phyloP scores from a whole-genome alignment of 2,888 invertebrate species.

The Nephrotoma flavescens region DNA sequence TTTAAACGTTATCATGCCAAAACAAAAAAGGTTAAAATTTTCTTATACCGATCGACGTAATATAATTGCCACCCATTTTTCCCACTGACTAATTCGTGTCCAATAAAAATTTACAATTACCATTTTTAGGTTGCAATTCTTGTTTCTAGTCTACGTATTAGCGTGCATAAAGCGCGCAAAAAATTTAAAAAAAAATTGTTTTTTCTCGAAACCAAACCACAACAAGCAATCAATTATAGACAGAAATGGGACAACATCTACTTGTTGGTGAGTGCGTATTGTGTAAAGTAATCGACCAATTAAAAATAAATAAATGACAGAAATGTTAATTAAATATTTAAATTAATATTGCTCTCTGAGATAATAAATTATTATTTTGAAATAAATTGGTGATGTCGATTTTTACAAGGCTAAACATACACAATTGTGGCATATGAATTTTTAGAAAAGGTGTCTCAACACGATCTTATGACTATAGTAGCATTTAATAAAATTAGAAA shows the following conservation, averaged over 20 bases:
- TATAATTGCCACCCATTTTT: background rate
- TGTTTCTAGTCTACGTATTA: background rate
- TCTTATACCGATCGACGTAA: background rate
- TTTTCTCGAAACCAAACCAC: background rate
- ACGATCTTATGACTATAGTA: too few species aligned
- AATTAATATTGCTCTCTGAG: background rate
- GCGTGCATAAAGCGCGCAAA: background rate
- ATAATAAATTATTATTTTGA: background rate
- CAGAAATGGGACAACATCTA: background rate
- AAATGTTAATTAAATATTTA: background rate
- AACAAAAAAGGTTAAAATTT: background rate
- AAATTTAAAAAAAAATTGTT: background rate
- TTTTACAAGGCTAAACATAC: background rate
- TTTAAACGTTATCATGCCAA: background rate
- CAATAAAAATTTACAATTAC: background rate
- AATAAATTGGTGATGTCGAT: background rate
- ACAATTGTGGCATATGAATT: background rate
- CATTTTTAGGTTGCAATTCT: background rate
- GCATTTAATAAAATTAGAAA: too few species aligned
- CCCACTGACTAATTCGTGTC: background rate
- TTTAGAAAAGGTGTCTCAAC: background rate
- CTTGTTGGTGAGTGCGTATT: background rate
- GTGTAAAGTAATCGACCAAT: background rate
- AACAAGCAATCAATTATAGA: background rate
- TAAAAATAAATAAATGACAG: background rate